Base-by-base conservation (phyloP, 2,113 vertebrate species). In the Hydrochoerus hydrochaeris region DNA sequence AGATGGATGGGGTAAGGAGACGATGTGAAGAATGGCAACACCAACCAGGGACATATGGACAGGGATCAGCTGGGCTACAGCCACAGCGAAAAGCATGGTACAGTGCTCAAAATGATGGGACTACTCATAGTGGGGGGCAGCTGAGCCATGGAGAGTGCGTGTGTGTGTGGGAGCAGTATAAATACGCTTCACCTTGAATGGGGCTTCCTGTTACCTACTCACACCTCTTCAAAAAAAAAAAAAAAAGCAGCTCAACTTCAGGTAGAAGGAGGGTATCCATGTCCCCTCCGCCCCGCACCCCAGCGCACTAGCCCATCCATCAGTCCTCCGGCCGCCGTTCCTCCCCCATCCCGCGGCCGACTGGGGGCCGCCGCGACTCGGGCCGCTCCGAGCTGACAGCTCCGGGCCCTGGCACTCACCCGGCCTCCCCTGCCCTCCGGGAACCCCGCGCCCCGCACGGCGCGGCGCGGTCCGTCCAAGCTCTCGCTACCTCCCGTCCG, bases 391-490 rank as follows among this genome's bases (percentile, higher is more conserved):
- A 85, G 85, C 94, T 90, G 95, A 97, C 80, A 96, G 89, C 88
- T 88, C 96, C 24, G 58, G 67, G 84, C 77, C 78, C 82, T 49
- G 26, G 22, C 81, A 96, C 92, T 94, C 97, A 96, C 95, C 95
- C 78, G 52, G 92, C 94, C 96, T 84, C 96, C 97, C 78, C 78
- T 94, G 32, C 96, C 95, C 96, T 94, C 82, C 46, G 67, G 96
- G 94, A 88, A 78, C 95, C 90, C 90, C 6, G 88, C 65, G 90
- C 63, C 96, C 88, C 46, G 88, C 73, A 60, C 52, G 52, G 86
- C 88, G 94, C 96, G 71, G 94, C 96, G 94, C 93, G 63, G 89
- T 78, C 96, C 82, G 95, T 86, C 97, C 94, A 94, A 90, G 95
- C 92, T 95, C 73, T 90, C 86, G 65, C 86, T 82, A 78, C 96